Base-by-base conservation (phyloP, 1,140 invertebrate species). In the Pinna nobilis region DNA sequence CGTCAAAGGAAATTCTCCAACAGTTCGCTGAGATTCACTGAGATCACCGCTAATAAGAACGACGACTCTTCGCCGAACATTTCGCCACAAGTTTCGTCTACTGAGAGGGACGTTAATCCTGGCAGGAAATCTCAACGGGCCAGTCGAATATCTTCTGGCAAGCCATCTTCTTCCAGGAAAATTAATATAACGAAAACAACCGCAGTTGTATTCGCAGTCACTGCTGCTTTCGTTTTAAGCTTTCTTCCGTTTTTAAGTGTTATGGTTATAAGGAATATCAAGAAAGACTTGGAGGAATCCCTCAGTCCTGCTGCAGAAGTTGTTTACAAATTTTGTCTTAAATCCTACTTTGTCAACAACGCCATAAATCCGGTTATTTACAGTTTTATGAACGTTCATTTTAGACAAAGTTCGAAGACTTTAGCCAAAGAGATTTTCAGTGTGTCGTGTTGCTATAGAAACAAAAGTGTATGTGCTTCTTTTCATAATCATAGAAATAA, bases 1-100 rank as follows among this genome's bases (percentile, higher is more conserved):
- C 66, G 61, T 30, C 76, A 77, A 20, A 79, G 82, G 51, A 74
- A 70, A 39, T 76, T 80, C n/a, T n/a, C n/a, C n/a, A n/a, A n/a
- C n/a, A n/a, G n/a, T n/a, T n/a, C n/a, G n/a, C n/a, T n/a, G n/a
- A n/a, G n/a, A n/a, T n/a, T n/a, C n/a, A n/a, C n/a, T n/a, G n/a
- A n/a, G n/a, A n/a, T n/a, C n/a, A n/a, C n/a, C n/a, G n/a, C n/a
- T n/a, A n/a, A n/a, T n/a, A 70, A 74, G 0, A 64, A 70, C 30
- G 63, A 66, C 9, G 65, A 60, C 18, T 63, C 57, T 11, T 67
- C 37, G n/a, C 7, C 68, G 23, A 59, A 66, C 32, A 55, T 57
- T 35, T 39, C 41, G 9, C 51, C 57, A 25, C 18, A 71, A 60
- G 65, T 11, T 60, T 35, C 9, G 74, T 47, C 47, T 55, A 39